Conservation (phyloP, 2,797 vertebrate species). For the Bovichtus variegatus region DNA sequence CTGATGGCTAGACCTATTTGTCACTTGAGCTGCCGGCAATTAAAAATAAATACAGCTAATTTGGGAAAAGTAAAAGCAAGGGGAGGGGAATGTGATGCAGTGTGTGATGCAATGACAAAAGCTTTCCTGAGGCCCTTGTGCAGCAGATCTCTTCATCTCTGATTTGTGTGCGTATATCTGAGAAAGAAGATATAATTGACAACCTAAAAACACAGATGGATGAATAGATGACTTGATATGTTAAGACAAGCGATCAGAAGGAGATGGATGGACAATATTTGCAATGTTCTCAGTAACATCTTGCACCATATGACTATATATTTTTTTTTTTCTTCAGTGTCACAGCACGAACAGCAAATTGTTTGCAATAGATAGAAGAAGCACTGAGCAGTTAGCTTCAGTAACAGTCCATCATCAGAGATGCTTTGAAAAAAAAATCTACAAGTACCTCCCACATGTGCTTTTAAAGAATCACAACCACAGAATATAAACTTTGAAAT, state of each 20-base stretch:
- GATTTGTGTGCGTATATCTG: not conserved
- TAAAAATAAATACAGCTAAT: constrained; percentile 57
- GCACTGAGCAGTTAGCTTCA: not conserved
- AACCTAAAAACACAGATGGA: not conserved
- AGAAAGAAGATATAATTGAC: not conserved
- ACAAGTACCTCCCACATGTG: not conserved
- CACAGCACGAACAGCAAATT: not conserved
- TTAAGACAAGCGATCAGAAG: not conserved
- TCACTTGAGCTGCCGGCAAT: constrained; percentile 46
- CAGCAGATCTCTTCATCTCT: not conserved
- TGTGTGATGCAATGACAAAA: not conserved
- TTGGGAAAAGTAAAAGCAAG: constrained; percentile 10
- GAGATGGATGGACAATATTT: not conserved
- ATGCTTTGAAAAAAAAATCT: not conserved
- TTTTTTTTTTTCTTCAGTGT: not conserved
- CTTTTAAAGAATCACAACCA: not conserved
- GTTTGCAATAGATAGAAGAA: constrained; percentile 22
- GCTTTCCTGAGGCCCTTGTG: not conserved
- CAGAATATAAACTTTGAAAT: not conserved
- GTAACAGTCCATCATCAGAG: not conserved
- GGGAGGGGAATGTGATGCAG: not conserved
- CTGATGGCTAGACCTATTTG: constrained; percentile 38
- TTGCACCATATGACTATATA: not conserved
- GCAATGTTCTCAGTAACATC: not conserved
- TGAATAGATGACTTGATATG: not conserved